A percentile compares a stretch with the other conserved stretches of the same genome.
These are phyloP conservation scores for Dicentrarchus labrax DNA, from an alignment of 2,113 vertebrate genomes.

Conservation along the genomic window DNA sequence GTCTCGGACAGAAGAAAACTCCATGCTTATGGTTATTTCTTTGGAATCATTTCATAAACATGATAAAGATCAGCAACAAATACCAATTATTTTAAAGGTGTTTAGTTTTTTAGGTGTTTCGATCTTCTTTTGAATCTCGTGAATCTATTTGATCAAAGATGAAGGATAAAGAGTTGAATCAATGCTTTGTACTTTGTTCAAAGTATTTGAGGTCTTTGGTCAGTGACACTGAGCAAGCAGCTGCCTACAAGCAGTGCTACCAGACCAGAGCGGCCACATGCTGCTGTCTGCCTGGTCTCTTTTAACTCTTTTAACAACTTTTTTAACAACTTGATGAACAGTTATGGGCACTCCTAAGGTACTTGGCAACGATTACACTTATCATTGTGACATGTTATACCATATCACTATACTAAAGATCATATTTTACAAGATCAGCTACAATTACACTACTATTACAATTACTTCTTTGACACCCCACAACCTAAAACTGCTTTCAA, in stretches of 20 bases:
- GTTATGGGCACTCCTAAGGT: background rate
- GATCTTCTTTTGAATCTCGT: background rate
- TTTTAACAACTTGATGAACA: slow-evolving; percentile 23
- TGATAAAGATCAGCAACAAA: background rate
- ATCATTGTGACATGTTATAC: background rate
- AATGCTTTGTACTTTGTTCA: slow-evolving; percentile 47
- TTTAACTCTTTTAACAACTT: background rate
- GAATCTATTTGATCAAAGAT: slow-evolving; percentile 20
- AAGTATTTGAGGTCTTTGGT: slow-evolving; percentile 52
- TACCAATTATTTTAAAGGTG: background rate
- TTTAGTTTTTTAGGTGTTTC: slow-evolving; percentile 16
- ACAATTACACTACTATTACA: no score
- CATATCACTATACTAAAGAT: background rate
- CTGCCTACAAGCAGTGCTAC: slow-evolving; percentile 31
- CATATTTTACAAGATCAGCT: background rate
- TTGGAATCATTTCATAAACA: background rate
- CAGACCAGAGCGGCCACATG: slow-evolving; percentile 48
- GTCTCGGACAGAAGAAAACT: background rate
- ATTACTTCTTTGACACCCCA: background rate
- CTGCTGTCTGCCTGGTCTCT: slow-evolving; percentile 25
- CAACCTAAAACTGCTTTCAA: background rate
- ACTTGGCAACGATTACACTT: background rate
- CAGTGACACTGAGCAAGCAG: slow-evolving; percentile 44
- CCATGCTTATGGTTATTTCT: background rate
- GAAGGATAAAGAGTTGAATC: slow-evolving; percentile 43